Base-by-base conservation (phyloP, 2,113 vertebrate genomes). In the Kryptolebias marmoratus region DNA sequence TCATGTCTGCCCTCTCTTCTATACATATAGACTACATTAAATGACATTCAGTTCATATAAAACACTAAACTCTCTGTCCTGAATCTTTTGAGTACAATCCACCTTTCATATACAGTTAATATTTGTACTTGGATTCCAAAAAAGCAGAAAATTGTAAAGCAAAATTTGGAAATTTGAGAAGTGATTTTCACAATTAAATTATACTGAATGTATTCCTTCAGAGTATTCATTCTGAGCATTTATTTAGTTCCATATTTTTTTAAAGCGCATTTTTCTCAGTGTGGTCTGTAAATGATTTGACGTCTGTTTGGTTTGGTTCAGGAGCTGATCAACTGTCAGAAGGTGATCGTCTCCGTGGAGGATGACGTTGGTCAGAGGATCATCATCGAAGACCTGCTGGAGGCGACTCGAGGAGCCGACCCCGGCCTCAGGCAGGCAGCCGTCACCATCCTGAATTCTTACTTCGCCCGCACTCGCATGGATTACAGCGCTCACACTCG, bases 251-350 rank as follows among this genome's bases (percentile, higher is more conserved):
- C 10, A 42, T 42, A 10, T 42, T 42, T 9, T 5, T 56, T 10
- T n/a, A 18, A 59, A 39, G 31, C 1, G 18, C 56, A 56, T 11
- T 42, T 42, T 12, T 13, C 13, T 12, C 11, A 42, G 13, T 30
- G 13, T 12, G 10, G 16, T 31, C 31, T 4, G 2, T 62, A 18
- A 60, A 13, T 18, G 47, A 53, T 27, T 6, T 48, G n/a, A 18
- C 44, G 48, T 48, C 16, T 78, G 66, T 27, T 11, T 36, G 27
- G 48, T 59, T 8, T 30, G 53, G 62, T 56, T 2, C 72, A 99
- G 98, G 98, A 99, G 87, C 91, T 98, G 92, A 94, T 94, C 83
- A 97, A 94, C 88, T 98, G 97, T 73, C 97, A 98, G 82, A 95
- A 95, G 0, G 97, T 99, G 63, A 95, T 99, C 84, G 92, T 99